Evolutionary conservation across 2,113 vertebrate species (phyloP), one percentile per base, ranked within the genome.

Genomic region (Oncorhynchus kisutch): DNA sequence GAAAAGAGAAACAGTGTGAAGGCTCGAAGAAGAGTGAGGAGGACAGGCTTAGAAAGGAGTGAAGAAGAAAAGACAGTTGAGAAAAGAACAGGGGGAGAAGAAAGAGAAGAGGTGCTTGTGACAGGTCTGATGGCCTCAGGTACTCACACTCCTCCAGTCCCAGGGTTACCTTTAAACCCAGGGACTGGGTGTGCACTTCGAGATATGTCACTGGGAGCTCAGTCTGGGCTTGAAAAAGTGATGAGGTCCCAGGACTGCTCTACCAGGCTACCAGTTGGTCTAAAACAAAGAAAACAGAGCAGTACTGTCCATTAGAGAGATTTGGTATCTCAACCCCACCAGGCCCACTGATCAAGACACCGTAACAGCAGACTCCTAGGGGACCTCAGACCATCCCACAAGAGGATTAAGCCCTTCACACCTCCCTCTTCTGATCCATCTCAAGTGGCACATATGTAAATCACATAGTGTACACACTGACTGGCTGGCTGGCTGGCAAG

Each of bases 401-500:
- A 14, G 20, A 62, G 60, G 60, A 31, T 39, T 31, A 25, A 3
- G 4, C 4, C 67, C 13, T 75, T 75, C 76, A 77, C 6, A 51
- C 69, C n/a, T 25, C 70, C 65, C 31, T 74, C 74, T 78, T 48
- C 71, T 76, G 75, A 75, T 74, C 70, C 39, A 68, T 80, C 27
- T 80, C 80, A 72, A 57, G 70, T 78, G 27, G 5, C 74, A 62
- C 83, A 88, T 88, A 18, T 24, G 72, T 39, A 71, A 74, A 85
- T 86, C 74, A 83, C 49, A 29, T 11, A 22, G 39, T 76, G 74
- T 72, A 67, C 73, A 64, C 73, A 77, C 75, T 39, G 34, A 73
- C 8, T 5, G 48, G 71, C 54, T 39, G 48, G 71, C 54, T 39
- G 60, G 75, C 70, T 51, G 31, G 69, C 51, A 5, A 31, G 31